Conservation (phyloP, 2,888 invertebrate genomes). For the Temnothorax ravouxi region DNA sequence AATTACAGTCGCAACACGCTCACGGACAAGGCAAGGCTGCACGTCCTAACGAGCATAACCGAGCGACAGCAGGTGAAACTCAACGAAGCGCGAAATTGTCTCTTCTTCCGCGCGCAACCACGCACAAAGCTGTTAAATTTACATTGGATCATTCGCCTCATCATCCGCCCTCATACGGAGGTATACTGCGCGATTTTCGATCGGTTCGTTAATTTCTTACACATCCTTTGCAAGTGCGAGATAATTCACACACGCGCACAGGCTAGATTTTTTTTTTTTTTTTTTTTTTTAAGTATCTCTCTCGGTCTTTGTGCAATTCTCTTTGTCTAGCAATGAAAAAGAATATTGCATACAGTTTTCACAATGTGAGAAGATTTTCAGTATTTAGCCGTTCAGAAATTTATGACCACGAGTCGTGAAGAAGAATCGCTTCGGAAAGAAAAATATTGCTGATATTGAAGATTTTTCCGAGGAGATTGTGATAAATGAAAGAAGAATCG, state of each 20-base stretch:
- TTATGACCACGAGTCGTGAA: not conserved
- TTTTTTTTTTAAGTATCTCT: not conserved
- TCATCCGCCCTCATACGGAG: constrained; percentile 48
- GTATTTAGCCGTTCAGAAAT: not conserved
- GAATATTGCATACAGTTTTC: not conserved
- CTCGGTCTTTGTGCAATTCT: not conserved
- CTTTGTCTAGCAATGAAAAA: not conserved
- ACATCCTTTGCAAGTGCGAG: not conserved
- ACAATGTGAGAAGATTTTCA: not conserved
- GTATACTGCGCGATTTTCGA: not conserved
- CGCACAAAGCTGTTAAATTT: constrained; percentile 65
- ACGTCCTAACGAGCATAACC: constrained; percentile 54
- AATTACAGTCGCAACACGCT: constrained; percentile 58
- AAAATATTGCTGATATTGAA: not conserved
- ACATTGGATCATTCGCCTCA: constrained; percentile 60
- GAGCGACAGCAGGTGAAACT: constrained; percentile 73
- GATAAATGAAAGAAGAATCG: not conserved
- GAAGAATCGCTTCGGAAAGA: not conserved
- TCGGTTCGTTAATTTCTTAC: constrained; percentile 27
- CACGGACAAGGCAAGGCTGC: constrained; percentile 37
- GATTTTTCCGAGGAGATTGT: not conserved
- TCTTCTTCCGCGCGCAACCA: constrained; percentile 72
- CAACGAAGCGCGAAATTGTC: constrained; percentile 80
- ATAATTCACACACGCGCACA: not conserved
- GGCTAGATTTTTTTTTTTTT: not conserved